A percentile compares a stretch with the other conserved stretches of the same genome.
phyloP scores from a whole-genome alignment of 2,113 vertebrate species.

The Lophura nycthemera region DNA sequence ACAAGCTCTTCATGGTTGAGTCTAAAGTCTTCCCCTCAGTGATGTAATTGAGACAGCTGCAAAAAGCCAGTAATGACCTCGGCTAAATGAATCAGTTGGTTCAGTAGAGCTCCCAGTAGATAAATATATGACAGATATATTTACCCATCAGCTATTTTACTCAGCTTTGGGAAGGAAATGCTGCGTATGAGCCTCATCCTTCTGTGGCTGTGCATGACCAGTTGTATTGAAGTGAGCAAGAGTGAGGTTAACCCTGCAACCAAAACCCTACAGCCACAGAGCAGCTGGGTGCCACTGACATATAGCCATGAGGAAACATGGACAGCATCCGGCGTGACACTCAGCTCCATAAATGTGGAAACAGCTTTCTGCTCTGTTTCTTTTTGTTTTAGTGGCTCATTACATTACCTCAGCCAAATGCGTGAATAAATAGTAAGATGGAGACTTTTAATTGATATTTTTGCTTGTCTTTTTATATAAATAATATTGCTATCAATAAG shows the following conservation, averaged over 20 bases:
- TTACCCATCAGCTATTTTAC: neutral
- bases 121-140: neutral
- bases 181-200: neutral
- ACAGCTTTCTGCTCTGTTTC: neutral
- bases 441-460: neutral
- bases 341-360: neutral
- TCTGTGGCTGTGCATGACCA: neutral
- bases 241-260: neutral
- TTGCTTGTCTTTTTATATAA: neutral
- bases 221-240: neutral
- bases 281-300: neutral
- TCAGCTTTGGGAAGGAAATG: neutral
- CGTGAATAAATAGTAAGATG: neutral
- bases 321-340: fast-evolving
- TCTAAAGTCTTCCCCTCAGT: neutral
- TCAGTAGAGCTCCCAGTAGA: neutral
- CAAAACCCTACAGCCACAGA: neutral
- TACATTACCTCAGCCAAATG: neutral
- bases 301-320: fast-evolving
- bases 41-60: slow-evolving; percentile 1
- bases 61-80: neutral
- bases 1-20: neutral
- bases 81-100: fast-evolving
- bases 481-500: neutral
- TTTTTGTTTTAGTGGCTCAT: neutral